Percentiles rank a stretch among this genome's conserved stretches.
Evolutionary conservation across 2,113 vertebrate genomes (phyloP).

Genomic region (Poeciliopsis occidentalis): DNA sequence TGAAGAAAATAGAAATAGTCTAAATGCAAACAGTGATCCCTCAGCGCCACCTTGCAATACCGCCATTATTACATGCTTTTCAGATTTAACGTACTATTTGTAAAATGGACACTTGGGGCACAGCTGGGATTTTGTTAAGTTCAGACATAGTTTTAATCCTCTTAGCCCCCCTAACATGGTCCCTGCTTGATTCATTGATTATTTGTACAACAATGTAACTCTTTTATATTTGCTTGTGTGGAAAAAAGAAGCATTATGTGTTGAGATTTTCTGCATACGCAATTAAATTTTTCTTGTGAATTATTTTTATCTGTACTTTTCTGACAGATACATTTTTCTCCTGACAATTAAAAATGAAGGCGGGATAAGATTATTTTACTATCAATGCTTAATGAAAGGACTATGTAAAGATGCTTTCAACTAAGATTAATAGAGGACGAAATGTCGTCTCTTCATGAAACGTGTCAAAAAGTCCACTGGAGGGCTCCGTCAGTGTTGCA

Average conservation of each 20-base stretch:
- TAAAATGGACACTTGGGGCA: slow-evolving; percentile 32
- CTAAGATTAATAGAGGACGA: slow-evolving; percentile 24
- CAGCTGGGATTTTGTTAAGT: slow-evolving; percentile 34
- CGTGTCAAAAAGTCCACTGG: slow-evolving; percentile 47
- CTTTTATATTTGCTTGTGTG: slow-evolving; percentile 20
- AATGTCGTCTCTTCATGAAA: slow-evolving; percentile 28
- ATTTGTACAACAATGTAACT: slow-evolving; percentile 27
- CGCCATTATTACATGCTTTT: background rate
- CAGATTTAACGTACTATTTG: background rate
- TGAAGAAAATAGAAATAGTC: background rate
- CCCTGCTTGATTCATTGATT: slow-evolving; percentile 35
- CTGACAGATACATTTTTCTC: background rate
- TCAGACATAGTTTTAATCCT: slow-evolving; percentile 50
- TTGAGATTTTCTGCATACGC: background rate
- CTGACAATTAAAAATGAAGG: background rate
- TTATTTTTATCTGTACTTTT: background rate
- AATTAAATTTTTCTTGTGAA: background rate
- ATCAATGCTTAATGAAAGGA: background rate
- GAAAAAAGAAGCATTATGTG: background rate
- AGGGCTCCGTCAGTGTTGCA: slow-evolving; percentile 46
- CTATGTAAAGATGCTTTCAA: background rate
- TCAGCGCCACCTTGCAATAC: background rate
- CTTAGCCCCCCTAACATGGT: slow-evolving; percentile 34
- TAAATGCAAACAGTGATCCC: background rate
- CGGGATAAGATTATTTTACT: slow-evolving; percentile 1